phyloP scores from a whole-genome alignment of 2,113 vertebrate genomes.

The Sitta europaea region DNA sequence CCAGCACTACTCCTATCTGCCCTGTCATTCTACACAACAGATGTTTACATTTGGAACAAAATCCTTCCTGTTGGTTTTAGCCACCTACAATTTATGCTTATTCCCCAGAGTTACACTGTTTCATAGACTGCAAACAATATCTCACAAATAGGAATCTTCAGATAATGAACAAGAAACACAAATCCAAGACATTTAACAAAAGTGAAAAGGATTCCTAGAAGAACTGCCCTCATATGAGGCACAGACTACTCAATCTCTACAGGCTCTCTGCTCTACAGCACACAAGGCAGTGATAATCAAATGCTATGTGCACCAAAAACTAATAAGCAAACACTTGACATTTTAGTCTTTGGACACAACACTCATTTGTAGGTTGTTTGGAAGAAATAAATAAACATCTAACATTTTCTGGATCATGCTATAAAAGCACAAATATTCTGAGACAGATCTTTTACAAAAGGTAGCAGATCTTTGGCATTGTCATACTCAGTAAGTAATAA shows the following conservation, averaged over 20 bases:
- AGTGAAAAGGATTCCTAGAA: not conserved
- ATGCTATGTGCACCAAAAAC: not conserved
- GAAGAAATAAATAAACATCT: not conserved
- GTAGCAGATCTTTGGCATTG: not conserved
- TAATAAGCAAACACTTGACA: not conserved
- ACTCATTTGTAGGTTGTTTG: not conserved
- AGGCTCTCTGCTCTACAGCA: not conserved
- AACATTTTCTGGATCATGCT: not conserved
- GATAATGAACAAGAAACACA: not conserved
- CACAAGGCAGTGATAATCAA: not conserved
- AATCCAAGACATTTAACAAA: not conserved
- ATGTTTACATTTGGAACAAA: not conserved
- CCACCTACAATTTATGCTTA: not conserved
- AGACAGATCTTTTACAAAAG: not conserved
- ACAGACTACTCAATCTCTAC: not conserved
- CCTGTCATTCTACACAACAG: not conserved
- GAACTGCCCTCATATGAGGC: rapidly evolving
- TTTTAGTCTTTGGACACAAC: not conserved
- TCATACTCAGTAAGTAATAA: not conserved
- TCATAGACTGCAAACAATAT: not conserved
- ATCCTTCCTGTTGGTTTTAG: not conserved
- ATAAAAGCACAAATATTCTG: not conserved
- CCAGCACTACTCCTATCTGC: not conserved
- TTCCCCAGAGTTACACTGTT: not conserved
- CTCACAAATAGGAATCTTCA: not conserved